Conservation (phyloP, 2,113 vertebrate species). For the Eidolon helvum region DNA sequence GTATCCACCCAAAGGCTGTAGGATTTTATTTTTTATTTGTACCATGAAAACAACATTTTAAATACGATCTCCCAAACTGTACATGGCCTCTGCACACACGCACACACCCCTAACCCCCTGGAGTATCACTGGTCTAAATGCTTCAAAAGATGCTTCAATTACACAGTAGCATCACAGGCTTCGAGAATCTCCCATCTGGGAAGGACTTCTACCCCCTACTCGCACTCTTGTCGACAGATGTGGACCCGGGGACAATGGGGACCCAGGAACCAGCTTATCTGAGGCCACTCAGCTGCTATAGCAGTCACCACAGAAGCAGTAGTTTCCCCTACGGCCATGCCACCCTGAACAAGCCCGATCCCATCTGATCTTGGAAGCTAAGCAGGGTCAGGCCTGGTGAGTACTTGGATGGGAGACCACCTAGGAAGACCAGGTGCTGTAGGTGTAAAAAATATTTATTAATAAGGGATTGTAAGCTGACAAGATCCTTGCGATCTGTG, state of each 20-base stretch:
- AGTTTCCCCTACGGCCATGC: neutral
- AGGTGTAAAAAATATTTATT: too few relatives aligned
- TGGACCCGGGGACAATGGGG: neutral
- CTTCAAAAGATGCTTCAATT: neutral
- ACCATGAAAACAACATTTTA: neutral
- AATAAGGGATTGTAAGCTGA: too few relatives aligned
- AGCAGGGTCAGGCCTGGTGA: too few relatives aligned
- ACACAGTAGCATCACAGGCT: fast-evolving
- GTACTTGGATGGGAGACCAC: too few relatives aligned
- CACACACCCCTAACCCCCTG: too few relatives aligned
- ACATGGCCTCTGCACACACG: neutral
- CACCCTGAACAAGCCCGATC: too few relatives aligned
- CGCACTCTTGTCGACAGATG: neutral
- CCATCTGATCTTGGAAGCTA: too few relatives aligned
- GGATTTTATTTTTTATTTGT: neutral
- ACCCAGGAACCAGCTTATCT: neutral
- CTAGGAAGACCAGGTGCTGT: too few relatives aligned
- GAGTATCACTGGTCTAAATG: neutral
- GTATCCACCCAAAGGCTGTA: neutral
- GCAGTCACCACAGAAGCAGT: neutral
- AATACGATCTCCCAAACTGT: neutral
- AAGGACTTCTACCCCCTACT: neutral
- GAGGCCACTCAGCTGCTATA: neutral
- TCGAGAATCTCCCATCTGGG: neutral
- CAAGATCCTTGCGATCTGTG: too few relatives aligned